Evolutionary conservation across 2,888 invertebrate genomes (phyloP).

Genomic region (Rhyacophila evoluta): DNA sequence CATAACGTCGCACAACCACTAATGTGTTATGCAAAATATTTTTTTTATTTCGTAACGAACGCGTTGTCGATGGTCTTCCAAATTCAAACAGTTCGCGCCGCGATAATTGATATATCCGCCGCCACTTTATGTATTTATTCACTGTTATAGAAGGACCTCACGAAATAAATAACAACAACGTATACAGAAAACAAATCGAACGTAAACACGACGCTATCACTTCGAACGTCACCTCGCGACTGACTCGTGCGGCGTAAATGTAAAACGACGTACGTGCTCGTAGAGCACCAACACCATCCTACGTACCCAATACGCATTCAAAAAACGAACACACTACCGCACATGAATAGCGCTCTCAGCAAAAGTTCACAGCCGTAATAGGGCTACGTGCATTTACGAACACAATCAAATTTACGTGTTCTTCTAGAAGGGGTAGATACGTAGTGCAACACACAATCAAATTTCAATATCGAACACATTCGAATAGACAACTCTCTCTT

Average conservation of each 20-base stretch:
- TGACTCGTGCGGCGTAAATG: constrained; percentile 35
- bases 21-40: not conserved
- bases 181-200: constrained; percentile 31
- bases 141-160: not conserved
- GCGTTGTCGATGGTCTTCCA: not conserved
- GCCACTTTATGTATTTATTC: not conserved
- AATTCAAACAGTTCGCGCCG: constrained; percentile 3
- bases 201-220: constrained; percentile 17
- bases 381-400: constrained; percentile 35
- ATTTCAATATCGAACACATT: not conserved
- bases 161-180: constrained; percentile 43
- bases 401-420: constrained; percentile 30
- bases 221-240: constrained; percentile 30
- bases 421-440: constrained; percentile 22
- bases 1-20: not conserved
- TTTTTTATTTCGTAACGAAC: not conserved
- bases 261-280: constrained; percentile 43
- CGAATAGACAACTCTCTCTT: constrained; percentile 31
- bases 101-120: constrained; percentile 37
- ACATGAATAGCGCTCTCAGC: not conserved
- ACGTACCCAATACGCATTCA: not conserved
- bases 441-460: constrained; percentile 12
- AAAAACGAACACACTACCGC: not conserved
- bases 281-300: constrained; percentile 28
- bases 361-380: constrained; percentile 13